A percentile compares a stretch with the other conserved stretches of the same genome.
These are phyloP conservation scores for Conopomorpha cramerella DNA, from an alignment of 1,140 invertebrate species.

Conservation along the genomic window DNA sequence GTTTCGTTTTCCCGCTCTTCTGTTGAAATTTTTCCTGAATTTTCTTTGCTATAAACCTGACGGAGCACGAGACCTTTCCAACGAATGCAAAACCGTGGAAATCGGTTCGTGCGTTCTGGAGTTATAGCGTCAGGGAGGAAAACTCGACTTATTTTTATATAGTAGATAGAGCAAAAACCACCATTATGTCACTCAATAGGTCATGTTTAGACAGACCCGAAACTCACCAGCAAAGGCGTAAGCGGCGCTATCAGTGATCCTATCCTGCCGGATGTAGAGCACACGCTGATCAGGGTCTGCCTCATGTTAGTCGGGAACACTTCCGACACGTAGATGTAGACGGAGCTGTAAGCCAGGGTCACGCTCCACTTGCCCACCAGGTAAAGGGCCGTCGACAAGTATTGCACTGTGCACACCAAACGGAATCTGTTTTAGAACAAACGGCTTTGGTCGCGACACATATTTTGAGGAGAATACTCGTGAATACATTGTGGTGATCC, in stretches of 20 bases:
- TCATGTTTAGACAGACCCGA: constrained; percentile 1
- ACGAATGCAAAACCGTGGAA: no score
- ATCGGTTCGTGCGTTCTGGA: no score
- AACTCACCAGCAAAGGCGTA: constrained; percentile 61
- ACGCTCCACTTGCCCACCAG: constrained; percentile 70
- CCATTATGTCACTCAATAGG: no score
- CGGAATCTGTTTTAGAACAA: constrained; percentile 11
- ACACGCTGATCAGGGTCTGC: constrained; percentile 67
- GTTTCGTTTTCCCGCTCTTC: no score
- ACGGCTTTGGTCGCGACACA: constrained; percentile 4
- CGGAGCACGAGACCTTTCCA: no score
- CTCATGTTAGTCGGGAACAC: constrained; percentile 72
- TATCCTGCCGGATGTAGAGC: constrained; percentile 71
- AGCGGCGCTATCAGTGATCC: constrained; percentile 71
- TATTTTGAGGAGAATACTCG: constrained; percentile 1
- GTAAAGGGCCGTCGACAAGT: constrained; percentile 53
- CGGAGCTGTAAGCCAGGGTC: constrained; percentile 63
- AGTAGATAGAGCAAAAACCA: no score
- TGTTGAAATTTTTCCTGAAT: no score
- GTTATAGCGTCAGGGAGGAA: no score
- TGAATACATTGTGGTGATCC: no score
- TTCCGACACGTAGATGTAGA: constrained; percentile 74
- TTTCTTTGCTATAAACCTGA: no score
- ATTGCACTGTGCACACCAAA: constrained; percentile 22
- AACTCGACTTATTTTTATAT: no score